phyloP scores from a whole-genome alignment of 1,140 invertebrate species.

The Lordiphosa clarofinis region DNA sequence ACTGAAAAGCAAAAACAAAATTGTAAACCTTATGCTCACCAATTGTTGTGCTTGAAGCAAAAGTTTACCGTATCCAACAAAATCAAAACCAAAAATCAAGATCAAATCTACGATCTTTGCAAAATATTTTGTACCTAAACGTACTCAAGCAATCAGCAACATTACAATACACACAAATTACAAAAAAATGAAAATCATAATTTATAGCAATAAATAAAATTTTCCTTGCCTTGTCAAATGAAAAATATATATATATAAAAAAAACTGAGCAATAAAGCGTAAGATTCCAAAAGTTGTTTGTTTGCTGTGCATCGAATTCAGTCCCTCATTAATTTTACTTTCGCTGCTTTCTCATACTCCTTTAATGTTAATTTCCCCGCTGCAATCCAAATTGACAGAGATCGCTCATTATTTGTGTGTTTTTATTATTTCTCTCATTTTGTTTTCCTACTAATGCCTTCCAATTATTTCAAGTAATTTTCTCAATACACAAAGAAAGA shows the following conservation, averaged over 20 bases:
- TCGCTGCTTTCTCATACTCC: conserved; percentile 8
- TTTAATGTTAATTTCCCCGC: conserved; percentile 1
- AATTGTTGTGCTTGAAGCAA: conserved; percentile 69
- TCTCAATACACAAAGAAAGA: conserved; percentile 23
- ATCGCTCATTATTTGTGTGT: conserved; percentile 9
- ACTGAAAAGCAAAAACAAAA: conserved; percentile 18
- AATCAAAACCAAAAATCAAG: conserved; percentile 11
- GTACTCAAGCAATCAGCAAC: conserved; percentile 44
- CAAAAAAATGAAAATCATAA: conserved; percentile 17
- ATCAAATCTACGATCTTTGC: conserved; percentile 19
- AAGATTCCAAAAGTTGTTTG: conserved; percentile 68
- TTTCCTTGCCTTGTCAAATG: conserved; percentile 15
- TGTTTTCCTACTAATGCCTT: conserved; percentile 38
- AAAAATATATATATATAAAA: conserved; percentile 21
- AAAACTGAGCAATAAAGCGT: conserved; percentile 36
- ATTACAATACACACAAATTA: conserved; percentile 13
- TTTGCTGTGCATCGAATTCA: conserved; percentile 62
- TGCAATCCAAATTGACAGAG: neutral
- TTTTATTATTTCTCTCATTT: conserved; percentile 13
- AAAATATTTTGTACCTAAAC: conserved; percentile 52
- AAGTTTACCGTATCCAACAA: conserved; percentile 42
- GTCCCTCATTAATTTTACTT: conserved; percentile 5
- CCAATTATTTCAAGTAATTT: conserved; percentile 43
- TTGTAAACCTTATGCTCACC: conserved; percentile 78
- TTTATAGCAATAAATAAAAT: conserved; percentile 37